Percentiles rank a stretch among this genome's conserved stretches.
These are phyloP conservation scores for Alexandromys fortis DNA, from an alignment of 2,113 vertebrate genomes.

Conservation along the genomic window DNA sequence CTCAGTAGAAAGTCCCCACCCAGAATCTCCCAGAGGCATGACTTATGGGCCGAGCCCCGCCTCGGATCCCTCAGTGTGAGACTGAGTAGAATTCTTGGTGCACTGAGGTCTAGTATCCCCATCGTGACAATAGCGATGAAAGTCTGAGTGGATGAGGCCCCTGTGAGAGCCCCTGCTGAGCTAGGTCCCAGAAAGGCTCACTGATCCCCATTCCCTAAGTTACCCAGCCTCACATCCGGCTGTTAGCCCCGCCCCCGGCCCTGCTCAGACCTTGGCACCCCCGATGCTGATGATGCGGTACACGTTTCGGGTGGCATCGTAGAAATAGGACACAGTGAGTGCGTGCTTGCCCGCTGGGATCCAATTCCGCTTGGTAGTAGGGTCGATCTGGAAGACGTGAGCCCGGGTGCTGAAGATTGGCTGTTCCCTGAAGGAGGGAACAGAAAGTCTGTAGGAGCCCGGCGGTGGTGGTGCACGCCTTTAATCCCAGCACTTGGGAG, in stretches of 20 bases:
- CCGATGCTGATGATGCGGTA: conserved; percentile 99
- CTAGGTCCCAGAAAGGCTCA: neutral
- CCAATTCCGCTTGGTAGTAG: conserved; percentile 96
- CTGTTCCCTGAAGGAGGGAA: conserved; percentile 91
- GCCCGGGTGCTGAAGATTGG: conserved; percentile 97
- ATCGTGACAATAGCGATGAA: neutral
- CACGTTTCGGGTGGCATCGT: conserved; percentile 93
- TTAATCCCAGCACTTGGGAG: too few relatives aligned
- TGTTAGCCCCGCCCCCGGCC: neutral
- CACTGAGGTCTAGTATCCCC: neutral
- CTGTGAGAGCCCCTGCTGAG: neutral
- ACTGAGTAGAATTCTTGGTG: neutral
- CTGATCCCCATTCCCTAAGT: neutral
- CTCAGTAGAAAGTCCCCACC: neutral
- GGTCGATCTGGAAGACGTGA: conserved; percentile 98
- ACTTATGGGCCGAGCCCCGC: neutral
- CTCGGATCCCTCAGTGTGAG: neutral
- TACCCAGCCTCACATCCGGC: neutral
- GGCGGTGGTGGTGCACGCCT: too few relatives aligned
- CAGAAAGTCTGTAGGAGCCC: neutral
- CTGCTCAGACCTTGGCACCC: conserved; percentile 92
- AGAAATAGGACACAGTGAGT: conserved; percentile 96
- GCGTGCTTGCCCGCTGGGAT: conserved; percentile 97
- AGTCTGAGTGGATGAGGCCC: too few relatives aligned
- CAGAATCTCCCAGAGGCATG: neutral